phyloP scores from a whole-genome alignment of 1,140 invertebrate genomes.

The Drosophila ananassae region DNA sequence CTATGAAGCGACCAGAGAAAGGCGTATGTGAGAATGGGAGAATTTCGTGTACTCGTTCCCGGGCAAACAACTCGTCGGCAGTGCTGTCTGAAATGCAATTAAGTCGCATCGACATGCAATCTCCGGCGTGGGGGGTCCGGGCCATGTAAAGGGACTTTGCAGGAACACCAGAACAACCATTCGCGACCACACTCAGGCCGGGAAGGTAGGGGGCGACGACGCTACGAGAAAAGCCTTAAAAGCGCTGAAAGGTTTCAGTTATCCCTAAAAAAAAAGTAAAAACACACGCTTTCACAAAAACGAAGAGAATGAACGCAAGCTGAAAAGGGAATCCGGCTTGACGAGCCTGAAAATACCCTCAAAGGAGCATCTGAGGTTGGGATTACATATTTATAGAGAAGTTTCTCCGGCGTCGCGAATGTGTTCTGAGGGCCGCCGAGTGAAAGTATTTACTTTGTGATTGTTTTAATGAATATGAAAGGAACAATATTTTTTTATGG shows the following conservation, averaged over 20 bases:
- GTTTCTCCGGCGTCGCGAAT: not conserved
- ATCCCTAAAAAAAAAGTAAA: constrained; percentile 35
- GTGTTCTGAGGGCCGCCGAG: no score
- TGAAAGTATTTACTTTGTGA: not conserved
- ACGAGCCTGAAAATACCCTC: constrained; percentile 37
- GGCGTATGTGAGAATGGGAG: constrained; percentile 32
- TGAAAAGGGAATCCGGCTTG: constrained; percentile 37
- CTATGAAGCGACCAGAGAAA: constrained; percentile 4
- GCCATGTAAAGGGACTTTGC: constrained; percentile 33
- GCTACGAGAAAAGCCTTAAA: constrained; percentile 51
- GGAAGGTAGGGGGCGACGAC: constrained; percentile 1
- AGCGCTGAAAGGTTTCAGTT: constrained; percentile 69
- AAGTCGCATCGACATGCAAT: constrained; percentile 80
- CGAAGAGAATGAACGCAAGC: constrained; percentile 8
- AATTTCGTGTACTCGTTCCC: constrained; percentile 14
- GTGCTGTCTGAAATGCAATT: constrained; percentile 79
- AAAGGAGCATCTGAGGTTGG: constrained; percentile 28
- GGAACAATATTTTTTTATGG: not conserved
- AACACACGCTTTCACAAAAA: constrained; percentile 26
- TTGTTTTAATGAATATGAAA: constrained; percentile 23
- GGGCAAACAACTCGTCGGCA: constrained; percentile 66
- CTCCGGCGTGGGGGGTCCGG: constrained; percentile 58
- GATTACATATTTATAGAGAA: constrained; percentile 22
- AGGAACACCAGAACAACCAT: constrained; percentile 43
- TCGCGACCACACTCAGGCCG: constrained; percentile 29